Base-by-base conservation (phyloP, 2,797 vertebrate genomes). In the Sorex maritimensis region DNA sequence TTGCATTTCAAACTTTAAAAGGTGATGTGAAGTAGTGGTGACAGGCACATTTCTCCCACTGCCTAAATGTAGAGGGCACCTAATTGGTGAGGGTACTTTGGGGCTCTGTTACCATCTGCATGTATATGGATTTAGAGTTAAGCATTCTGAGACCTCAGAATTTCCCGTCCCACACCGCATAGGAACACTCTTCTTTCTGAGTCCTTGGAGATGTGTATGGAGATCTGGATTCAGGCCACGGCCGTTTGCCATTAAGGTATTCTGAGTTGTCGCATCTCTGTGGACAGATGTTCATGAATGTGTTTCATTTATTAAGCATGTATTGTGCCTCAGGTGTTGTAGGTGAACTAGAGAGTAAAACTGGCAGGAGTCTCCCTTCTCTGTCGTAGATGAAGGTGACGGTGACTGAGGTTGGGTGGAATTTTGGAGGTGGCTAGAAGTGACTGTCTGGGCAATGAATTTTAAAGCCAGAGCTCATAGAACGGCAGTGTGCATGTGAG, bases 401-500 rank as follows among this genome's bases (percentile, higher is more conserved):
- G 71, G 41, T 89, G 74, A 89, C 55, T 44, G 38, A 75, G 34
- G 65, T 10, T 34, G 28, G n/a, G 17, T 8, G 15, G 68, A 44
- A 17, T 55, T 55, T 55, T 69, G 30, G 55, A 15, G 79, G 24
- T 67, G 6, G 77, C 65, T 23, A 94, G 84, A 75, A 71, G 73
- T 44, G 74, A 41, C 81, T 90, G 63, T 6, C 19, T 58, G 14
- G 72, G 15, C 78, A 28, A 81, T 17, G 34, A 30, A 38, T 88
- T 93, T 89, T 91, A 69, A 79, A 92, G 78, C 17, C 73, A 49
- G 79, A 55, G 4, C 13, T 55, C 55, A 69, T 80, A 90, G 44
- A 94, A 78, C 86, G 55, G 84, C 81, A 65, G 38, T 89, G 91
- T 58, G 63, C 49, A 84, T 86, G 65, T 92, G 68, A 12, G 41